phyloP scores from a whole-genome alignment of 1,140 invertebrate genomes.

The Geopemphigus sp. region DNA sequence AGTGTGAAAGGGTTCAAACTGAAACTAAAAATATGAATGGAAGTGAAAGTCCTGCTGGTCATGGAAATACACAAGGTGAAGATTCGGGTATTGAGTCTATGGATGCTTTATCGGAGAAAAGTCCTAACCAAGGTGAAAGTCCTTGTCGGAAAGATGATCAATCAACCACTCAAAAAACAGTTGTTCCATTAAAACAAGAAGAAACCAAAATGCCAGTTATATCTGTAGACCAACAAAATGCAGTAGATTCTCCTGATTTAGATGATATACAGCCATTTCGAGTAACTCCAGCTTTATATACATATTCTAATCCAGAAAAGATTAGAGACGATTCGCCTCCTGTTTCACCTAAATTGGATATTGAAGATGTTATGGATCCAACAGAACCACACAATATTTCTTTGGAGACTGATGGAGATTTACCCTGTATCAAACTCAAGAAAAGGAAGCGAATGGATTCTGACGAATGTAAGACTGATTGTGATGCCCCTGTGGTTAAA shows the following conservation, averaged over 20 bases:
- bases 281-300: slow-evolving; percentile 70
- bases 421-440: slow-evolving; percentile 34
- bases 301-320: slow-evolving; percentile 73
- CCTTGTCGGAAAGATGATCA: slow-evolving; percentile 57
- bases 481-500: slow-evolving; percentile 54
- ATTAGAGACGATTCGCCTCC: slow-evolving; percentile 60
- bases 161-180: slow-evolving; percentile 21
- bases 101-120: slow-evolving; percentile 89
- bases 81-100: slow-evolving; percentile 90
- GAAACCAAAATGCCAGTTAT: slow-evolving; percentile 6
- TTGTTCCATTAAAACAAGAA: slow-evolving; percentile 29
- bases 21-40: slow-evolving; percentile 45
- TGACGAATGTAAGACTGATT: slow-evolving; percentile 54
- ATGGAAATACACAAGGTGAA: slow-evolving; percentile 64
- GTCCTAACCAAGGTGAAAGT: slow-evolving; percentile 76
- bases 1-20: slow-evolving; percentile 37
- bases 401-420: slow-evolving; percentile 29
- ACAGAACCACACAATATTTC: slow-evolving; percentile 50
- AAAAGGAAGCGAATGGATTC: slow-evolving; percentile 43
- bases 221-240: slow-evolving; percentile 30
- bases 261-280: slow-evolving; percentile 69
- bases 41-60: slow-evolving; percentile 52
- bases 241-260: slow-evolving; percentile 56
- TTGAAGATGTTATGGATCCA: slow-evolving; percentile 57
- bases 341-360: slow-evolving; percentile 55